phyloP scores from a whole-genome alignment of 2,888 invertebrate genomes.

The Trimorus sp. region DNA sequence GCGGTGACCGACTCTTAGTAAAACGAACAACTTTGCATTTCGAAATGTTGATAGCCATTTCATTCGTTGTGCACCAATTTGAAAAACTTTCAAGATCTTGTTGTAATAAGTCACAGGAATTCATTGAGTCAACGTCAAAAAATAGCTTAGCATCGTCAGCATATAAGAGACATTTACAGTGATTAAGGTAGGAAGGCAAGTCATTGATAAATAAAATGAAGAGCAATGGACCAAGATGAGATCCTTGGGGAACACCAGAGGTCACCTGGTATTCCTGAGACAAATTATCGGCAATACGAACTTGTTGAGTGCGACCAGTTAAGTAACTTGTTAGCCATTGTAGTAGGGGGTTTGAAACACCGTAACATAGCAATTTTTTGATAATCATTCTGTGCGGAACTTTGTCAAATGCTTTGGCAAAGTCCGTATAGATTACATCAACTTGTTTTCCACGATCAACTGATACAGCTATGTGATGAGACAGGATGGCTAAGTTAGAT shows the following conservation, averaged over 20 bases:
- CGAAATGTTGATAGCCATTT: neutral
- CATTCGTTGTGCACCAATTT: neutral
- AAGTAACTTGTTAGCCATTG: conserved; percentile 53
- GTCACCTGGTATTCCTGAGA: neutral
- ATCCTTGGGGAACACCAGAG: conserved; percentile 52
- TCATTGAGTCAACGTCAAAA: neutral
- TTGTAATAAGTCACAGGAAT: neutral
- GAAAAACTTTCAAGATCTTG: too few relatives aligned
- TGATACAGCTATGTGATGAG: conserved; percentile 47
- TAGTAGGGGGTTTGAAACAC: conserved; percentile 38
- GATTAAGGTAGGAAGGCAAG: neutral
- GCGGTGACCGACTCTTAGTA: neutral
- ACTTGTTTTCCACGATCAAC: conserved; percentile 54
- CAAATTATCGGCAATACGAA: neutral
- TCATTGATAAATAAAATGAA: conserved; percentile 44
- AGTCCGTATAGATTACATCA: too few relatives aligned
- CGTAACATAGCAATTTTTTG: conserved; percentile 48
- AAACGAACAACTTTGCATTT: neutral
- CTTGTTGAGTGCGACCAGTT: conserved; percentile 21
- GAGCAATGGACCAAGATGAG: conserved; percentile 45
- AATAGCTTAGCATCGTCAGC: conserved; percentile 27
- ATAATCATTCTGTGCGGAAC: conserved; percentile 62
- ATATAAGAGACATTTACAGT: conserved; percentile 22
- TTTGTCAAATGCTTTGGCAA: conserved; percentile 68
- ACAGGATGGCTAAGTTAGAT: conserved; percentile 20